Base-by-base conservation (phyloP, 1,140 invertebrate species). In the Bacillus rossius region DNA sequence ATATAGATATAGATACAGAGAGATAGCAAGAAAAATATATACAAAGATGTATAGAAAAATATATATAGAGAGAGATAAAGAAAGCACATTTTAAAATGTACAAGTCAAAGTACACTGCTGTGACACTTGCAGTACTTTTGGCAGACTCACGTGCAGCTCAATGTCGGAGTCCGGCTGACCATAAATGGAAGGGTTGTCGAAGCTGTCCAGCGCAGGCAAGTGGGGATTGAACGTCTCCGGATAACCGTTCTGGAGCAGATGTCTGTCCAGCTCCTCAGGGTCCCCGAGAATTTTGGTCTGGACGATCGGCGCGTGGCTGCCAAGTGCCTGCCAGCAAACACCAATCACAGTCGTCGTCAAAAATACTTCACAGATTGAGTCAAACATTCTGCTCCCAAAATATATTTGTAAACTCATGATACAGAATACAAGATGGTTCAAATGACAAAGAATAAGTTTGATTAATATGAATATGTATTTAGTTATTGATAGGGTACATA, bases 271-370 rank as follows among this genome's bases (percentile, higher is more conserved):
- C 67, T 93, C 91, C 64, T 88, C 86, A 1, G 90, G 87, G 71
- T 95, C 92, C 29, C 85, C 85, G 25, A 96, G 79, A 17, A 94
- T 80, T 67, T 88, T 86, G 1, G 89, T 92, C 41, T 89, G 89
- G 7, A 92, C 88, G 56, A 92, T 87, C 5, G 89, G 89, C 5
- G 88, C 89, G 67, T 83, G 82, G 59, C 84, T 87, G 19, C 82
- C 84, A 34, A 89, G 73, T 2, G 83, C 82, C 82, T 89, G 71
- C 19, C 69, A 68, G 69, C 66, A 60, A 60, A 51, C 10, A 62
- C n/a, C n/a, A n/a, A n/a, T n/a, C n/a, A n/a, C n/a, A n/a, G n/a
- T n/a, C n/a, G n/a, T n/a, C n/a, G n/a, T n/a, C n/a, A n/a, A n/a
- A n/a, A n/a, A n/a, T n/a, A n/a, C n/a, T n/a, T n/a, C n/a, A n/a